phyloP scores from a whole-genome alignment of 2,797 vertebrate genomes.

The Bovichtus diacanthus region DNA sequence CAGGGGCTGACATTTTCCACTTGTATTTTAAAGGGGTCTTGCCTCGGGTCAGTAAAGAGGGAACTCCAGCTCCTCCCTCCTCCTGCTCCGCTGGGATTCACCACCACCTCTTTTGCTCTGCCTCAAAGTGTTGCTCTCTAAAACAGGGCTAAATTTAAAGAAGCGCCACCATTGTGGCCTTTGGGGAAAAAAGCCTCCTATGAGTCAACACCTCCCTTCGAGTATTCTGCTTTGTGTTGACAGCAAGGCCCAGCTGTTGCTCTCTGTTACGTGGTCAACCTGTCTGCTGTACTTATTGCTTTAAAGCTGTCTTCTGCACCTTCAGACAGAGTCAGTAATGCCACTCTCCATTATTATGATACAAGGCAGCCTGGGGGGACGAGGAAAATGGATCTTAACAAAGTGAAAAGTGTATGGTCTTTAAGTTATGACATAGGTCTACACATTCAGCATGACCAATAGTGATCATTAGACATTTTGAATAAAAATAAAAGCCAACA shows the following conservation, averaged over 20 bases:
- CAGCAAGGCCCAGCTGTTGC: conserved; percentile 60
- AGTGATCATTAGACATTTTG: too few relatives aligned
- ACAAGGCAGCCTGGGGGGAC: conserved; percentile 1
- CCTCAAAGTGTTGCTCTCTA: conserved; percentile 31
- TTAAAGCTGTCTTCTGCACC: conserved; percentile 18
- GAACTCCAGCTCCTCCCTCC: conserved; percentile 31
- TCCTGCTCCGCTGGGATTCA: conserved; percentile 26
- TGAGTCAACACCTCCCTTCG: conserved; percentile 46
- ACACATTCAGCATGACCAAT: too few relatives aligned
- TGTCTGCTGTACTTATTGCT: conserved; percentile 14
- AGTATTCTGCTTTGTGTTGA: conserved; percentile 43
- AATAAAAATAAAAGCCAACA: too few relatives aligned
- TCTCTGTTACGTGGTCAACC: conserved; percentile 31
- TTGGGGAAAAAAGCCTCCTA: conserved; percentile 39
- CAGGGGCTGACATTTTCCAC: conserved; percentile 66
- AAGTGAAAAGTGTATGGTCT: too few relatives aligned
- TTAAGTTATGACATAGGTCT: too few relatives aligned
- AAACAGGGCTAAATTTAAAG: conserved; percentile 68
- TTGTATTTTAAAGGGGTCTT: conserved; percentile 56
- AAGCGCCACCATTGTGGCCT: conserved; percentile 48
- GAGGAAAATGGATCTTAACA: conserved; percentile 32
- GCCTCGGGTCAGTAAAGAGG: conserved; percentile 49
- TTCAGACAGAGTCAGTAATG: conserved; percentile 24
- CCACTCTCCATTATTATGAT: conserved; percentile 19
- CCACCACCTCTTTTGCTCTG: conserved; percentile 30